Conservation (phyloP, 2,797 vertebrate genomes). For the Garrulus glandarius region DNA sequence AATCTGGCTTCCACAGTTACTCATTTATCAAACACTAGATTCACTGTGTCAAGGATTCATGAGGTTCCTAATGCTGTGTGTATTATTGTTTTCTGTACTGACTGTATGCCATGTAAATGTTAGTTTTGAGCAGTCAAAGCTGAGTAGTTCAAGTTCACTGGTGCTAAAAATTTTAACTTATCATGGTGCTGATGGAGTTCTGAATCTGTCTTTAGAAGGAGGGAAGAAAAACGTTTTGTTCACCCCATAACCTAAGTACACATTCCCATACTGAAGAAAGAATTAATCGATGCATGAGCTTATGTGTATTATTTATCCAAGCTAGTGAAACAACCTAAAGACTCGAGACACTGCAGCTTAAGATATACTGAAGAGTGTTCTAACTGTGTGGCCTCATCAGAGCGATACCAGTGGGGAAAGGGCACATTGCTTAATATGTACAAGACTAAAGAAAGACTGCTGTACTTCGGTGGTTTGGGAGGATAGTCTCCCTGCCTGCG, state of each 20-base stretch:
- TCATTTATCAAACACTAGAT: constrained; percentile 13
- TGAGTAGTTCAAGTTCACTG: neutral
- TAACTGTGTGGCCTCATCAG: neutral
- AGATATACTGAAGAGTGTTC: neutral
- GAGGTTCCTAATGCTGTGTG: neutral
- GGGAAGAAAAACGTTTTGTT: neutral
- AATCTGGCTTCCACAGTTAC: neutral
- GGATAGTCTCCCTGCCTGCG: neutral
- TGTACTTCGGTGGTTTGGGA: neutral
- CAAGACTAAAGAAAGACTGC: neutral
- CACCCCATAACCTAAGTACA: neutral
- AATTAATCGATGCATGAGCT: neutral
- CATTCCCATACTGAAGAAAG: neutral
- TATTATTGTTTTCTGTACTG: neutral
- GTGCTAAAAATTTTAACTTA: constrained; percentile 2
- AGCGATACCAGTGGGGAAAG: neutral
- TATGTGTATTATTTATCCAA: neutral
- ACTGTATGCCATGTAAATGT: neutral
- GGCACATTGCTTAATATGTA: neutral
- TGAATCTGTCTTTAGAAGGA: neutral
- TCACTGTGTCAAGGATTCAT: neutral
- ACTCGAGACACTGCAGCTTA: neutral
- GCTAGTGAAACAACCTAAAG: neutral
- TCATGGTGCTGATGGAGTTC: neutral
- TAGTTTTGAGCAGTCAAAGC: neutral